Evolutionary conservation across 1,140 invertebrate species (phyloP).

Genomic region (Apis florea): DNA sequence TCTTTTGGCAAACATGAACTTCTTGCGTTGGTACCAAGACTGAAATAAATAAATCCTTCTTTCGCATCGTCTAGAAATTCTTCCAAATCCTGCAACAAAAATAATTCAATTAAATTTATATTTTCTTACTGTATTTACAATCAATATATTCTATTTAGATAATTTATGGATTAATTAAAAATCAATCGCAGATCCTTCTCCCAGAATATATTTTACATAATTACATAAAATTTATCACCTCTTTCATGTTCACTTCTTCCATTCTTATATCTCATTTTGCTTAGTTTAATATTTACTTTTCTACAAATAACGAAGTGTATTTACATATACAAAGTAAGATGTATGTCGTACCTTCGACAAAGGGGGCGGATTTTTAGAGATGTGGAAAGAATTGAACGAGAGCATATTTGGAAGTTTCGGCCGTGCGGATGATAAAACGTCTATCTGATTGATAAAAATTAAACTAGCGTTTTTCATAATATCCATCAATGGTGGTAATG

Average conservation of each 20-base stretch:
- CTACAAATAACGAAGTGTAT: too few relatives aligned
- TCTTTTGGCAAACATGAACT: conserved; percentile 64
- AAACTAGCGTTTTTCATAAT: conserved; percentile 74
- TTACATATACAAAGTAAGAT: too few relatives aligned
- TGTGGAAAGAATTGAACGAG: conserved; percentile 80
- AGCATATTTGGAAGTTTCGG: conserved; percentile 81
- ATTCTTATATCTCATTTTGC: too few relatives aligned
- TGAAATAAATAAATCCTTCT: conserved; percentile 83
- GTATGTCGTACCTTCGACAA: conserved; percentile 59
- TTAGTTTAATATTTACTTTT: too few relatives aligned
- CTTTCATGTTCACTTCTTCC: too few relatives aligned
- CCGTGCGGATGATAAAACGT: conserved; percentile 79
- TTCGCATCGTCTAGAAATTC: conserved; percentile 75
- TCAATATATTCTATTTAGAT: too few relatives aligned
- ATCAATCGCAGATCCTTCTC: too few relatives aligned
- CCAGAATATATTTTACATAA: too few relatives aligned
- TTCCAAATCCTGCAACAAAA: conserved; percentile 73
- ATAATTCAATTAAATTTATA: too few relatives aligned
- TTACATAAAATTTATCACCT: too few relatives aligned
- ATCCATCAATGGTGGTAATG: conserved; percentile 60
- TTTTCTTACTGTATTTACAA: not conserved
- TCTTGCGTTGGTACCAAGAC: conserved; percentile 79
- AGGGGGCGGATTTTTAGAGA: conserved; percentile 52
- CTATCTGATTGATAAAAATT: conserved; percentile 82
- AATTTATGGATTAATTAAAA: too few relatives aligned